Percentiles rank a stretch among this genome's conserved stretches.
Conservation (phyloP, 2,888 invertebrate genomes). For the Cosmia trapezina region DNA sequence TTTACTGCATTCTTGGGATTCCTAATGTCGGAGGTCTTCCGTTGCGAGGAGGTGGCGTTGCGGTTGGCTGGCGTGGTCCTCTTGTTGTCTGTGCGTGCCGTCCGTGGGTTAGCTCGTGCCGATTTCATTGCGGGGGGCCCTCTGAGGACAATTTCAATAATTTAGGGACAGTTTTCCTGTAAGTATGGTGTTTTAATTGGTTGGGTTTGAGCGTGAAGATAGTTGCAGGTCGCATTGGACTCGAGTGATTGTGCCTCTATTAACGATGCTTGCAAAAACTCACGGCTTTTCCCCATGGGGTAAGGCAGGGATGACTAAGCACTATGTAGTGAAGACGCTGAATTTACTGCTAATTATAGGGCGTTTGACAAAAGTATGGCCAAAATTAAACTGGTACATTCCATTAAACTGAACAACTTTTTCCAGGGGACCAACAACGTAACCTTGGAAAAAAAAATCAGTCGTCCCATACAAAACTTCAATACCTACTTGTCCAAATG, state of each 20-base stretch:
- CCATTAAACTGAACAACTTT: too few species aligned
- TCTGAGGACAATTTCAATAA: constrained; percentile 67
- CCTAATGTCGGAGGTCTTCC: constrained; percentile 82
- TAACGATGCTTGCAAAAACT: not conserved
- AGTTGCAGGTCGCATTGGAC: not conserved
- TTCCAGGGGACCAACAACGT: too few species aligned
- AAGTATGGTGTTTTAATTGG: constrained; percentile 32
- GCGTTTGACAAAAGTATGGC: too few species aligned
- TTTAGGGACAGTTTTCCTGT: constrained; percentile 28
- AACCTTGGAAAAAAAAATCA: too few species aligned
- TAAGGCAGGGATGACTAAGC: too few species aligned
- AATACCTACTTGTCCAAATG: too few species aligned
- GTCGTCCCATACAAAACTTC: too few species aligned
- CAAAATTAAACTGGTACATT: too few species aligned
- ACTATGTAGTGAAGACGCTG: not conserved
- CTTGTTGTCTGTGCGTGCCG: constrained; percentile 76
- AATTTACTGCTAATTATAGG: too few species aligned
- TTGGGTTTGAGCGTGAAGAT: constrained; percentile 15
- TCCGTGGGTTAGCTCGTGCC: constrained; percentile 79
- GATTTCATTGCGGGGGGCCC: constrained; percentile 84
- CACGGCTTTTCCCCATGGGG: not conserved
- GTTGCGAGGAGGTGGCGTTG: constrained; percentile 82
- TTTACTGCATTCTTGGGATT: constrained; percentile 80
- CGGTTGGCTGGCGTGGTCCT: constrained; percentile 75
- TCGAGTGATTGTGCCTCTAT: not conserved